These are phyloP conservation scores for Lasius fuliginosus DNA, from an alignment of 2,888 invertebrate genomes.

Conservation along the genomic window DNA sequence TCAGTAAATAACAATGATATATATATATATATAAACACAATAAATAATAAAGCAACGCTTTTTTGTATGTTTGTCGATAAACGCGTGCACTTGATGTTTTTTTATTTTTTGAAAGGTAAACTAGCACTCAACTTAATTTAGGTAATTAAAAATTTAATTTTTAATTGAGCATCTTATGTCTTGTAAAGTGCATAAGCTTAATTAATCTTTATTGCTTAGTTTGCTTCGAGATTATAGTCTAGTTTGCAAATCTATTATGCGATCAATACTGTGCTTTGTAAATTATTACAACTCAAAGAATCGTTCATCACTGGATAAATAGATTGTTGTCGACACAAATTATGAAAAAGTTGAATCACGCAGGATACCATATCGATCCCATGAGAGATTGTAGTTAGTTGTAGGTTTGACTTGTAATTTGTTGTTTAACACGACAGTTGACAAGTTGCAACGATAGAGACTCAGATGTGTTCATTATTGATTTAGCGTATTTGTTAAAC, in stretches of 20 bases:
- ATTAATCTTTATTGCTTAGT: slow-evolving; percentile 6
- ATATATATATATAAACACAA: too few relatives aligned
- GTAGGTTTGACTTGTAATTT: slow-evolving; percentile 40
- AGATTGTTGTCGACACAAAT: slow-evolving; percentile 47
- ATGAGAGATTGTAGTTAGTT: slow-evolving; percentile 45
- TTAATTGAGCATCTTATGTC: neutral
- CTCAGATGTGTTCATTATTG: slow-evolving; percentile 15
- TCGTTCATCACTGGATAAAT: slow-evolving; percentile 43
- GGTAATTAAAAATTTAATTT: neutral
- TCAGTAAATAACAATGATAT: too few relatives aligned
- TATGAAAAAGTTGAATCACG: slow-evolving; percentile 41
- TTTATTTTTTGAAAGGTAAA: neutral
- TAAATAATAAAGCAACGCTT: neutral
- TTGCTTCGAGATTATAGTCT: slow-evolving; percentile 32
- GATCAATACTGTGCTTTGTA: slow-evolving; percentile 34
- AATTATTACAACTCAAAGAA: slow-evolving; percentile 39
- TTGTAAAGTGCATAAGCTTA: neutral
- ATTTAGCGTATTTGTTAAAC: slow-evolving; percentile 43
- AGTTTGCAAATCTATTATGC: slow-evolving; percentile 10
- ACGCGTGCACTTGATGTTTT: neutral
- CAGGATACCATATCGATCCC: slow-evolving; percentile 24
- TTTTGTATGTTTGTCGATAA: neutral
- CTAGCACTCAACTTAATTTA: slow-evolving; percentile 11
- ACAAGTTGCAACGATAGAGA: slow-evolving; percentile 21
- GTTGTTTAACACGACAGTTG: slow-evolving; percentile 50